Evolutionary conservation across 2,113 vertebrate species (phyloP).

Genomic region (Odocoileus virginianus): DNA sequence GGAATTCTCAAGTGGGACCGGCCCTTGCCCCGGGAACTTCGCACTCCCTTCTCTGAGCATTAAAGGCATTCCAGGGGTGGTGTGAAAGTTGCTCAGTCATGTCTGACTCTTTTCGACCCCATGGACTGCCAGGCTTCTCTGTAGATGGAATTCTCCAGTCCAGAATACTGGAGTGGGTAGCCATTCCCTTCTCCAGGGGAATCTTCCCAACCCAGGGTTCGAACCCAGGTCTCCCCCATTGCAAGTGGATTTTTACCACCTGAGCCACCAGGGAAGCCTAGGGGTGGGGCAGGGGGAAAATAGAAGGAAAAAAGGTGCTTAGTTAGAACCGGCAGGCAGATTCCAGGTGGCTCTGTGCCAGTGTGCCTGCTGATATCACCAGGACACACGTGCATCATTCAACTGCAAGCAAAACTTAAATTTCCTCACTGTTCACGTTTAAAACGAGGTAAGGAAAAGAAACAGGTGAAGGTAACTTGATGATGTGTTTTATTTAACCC

Average conservation of each 20-base stretch:
- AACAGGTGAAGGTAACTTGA: neutral
- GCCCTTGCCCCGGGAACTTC: neutral
- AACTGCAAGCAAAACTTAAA: neutral
- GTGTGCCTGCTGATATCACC: neutral
- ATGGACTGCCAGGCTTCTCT: neutral
- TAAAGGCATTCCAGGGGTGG: neutral
- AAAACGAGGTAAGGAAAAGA: neutral
- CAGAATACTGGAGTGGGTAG: neutral
- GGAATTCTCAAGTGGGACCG: neutral
- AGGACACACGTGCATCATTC: neutral
- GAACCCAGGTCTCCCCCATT: neutral
- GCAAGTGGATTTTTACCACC: neutral
- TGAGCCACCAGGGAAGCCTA: neutral
- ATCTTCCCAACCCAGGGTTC: neutral
- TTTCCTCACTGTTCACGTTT: neutral
- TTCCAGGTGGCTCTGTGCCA: neutral
- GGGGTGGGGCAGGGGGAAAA: neutral
- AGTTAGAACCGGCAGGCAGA: neutral
- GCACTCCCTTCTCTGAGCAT: neutral
- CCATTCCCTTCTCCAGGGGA: neutral
- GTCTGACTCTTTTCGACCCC: neutral
- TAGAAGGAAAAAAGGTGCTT: too few species aligned
- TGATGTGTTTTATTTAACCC: neutral
- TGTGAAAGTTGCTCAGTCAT: neutral
- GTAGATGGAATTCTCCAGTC: neutral